A percentile compares a stretch with the other conserved stretches of the same genome.
Conservation (phyloP, 2,113 vertebrate species). For the Scortum barcoo region DNA sequence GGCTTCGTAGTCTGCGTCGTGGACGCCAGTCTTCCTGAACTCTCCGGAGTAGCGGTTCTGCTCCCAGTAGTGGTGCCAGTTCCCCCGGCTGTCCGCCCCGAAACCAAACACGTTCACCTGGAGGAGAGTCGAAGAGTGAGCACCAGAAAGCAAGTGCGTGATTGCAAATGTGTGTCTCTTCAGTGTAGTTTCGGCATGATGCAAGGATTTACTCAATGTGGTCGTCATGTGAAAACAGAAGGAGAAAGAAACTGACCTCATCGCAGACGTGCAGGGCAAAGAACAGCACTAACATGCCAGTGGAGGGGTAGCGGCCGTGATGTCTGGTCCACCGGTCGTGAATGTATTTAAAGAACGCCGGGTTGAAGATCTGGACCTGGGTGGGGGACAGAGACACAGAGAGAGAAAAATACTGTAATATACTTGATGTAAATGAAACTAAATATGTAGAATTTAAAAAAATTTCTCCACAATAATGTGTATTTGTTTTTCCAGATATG, state of each 20-base stretch:
- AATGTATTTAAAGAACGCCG: constrained; percentile 99
- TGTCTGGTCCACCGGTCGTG: constrained; percentile 96
- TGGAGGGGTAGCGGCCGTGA: constrained; percentile 98
- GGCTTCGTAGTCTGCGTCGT: constrained; percentile 96
- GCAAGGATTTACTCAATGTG: neutral
- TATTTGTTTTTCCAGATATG: neutral
- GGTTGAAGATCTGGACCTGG: constrained; percentile 98
- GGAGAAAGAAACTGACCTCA: constrained; percentile 85
- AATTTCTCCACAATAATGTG: neutral
- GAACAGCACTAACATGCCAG: constrained; percentile 97
- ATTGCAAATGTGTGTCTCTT: neutral
- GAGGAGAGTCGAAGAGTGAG: neutral
- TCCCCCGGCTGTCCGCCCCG: constrained; percentile 93
- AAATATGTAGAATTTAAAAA: too few relatives aligned
- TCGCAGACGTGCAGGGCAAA: constrained; percentile 97
- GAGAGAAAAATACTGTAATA: neutral
- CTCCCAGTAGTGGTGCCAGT: constrained; percentile 99
- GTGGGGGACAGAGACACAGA: neutral
- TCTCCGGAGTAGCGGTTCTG: constrained; percentile 97
- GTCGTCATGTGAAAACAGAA: neutral
- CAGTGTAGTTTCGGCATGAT: neutral
- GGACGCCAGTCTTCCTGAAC: constrained; percentile 96
- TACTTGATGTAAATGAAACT: neutral
- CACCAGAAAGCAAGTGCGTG: neutral
- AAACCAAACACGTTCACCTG: constrained; percentile 99